Evolutionary conservation across 2,888 invertebrate species (phyloP).

Genomic region (Brachypterus glaber): DNA sequence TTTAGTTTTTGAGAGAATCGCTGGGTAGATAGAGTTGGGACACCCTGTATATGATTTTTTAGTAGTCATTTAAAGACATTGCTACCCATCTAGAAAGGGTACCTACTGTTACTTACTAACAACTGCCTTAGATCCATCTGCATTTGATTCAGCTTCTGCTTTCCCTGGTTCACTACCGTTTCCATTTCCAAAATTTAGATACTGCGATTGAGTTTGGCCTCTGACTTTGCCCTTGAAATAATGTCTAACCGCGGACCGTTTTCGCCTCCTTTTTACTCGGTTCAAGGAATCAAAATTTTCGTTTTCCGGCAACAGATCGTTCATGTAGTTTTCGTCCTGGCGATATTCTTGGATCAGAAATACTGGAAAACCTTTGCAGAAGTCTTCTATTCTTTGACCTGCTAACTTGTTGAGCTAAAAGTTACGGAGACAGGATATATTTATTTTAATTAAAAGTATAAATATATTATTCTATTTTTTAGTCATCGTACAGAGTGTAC

Average conservation of each 20-base stretch:
- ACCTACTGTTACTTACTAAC: conserved; percentile 52
- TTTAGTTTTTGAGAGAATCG: too few species aligned
- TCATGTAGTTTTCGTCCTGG: conserved; percentile 22
- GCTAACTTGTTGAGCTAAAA: too few species aligned
- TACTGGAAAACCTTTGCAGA: conserved; percentile 41
- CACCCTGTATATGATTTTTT: too few species aligned
- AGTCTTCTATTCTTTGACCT: conserved; percentile 41
- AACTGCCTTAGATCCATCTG: conserved; percentile 58
- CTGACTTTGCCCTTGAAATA: conserved; percentile 44
- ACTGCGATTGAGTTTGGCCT: conserved; percentile 80
- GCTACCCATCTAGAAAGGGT: too few species aligned
- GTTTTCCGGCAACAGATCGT: conserved; percentile 30
- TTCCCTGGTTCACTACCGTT: conserved; percentile 51
- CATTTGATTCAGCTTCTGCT: conserved; percentile 72
- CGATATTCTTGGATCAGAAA: conserved; percentile 35
- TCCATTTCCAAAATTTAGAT: conserved; percentile 56
- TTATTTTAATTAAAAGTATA: conserved; percentile 42
- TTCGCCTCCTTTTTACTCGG: conserved; percentile 16
- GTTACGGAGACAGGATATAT: too few species aligned
- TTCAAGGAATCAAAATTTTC: conserved; percentile 13
- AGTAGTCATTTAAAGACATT: too few species aligned
- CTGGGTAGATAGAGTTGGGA: too few species aligned
- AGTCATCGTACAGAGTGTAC: too few species aligned
- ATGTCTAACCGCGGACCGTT: conserved; percentile 28
- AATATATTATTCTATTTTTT: conserved; percentile 5